phyloP scores from a whole-genome alignment of 1,140 invertebrate species.

The Scaptomyza graminum region DNA sequence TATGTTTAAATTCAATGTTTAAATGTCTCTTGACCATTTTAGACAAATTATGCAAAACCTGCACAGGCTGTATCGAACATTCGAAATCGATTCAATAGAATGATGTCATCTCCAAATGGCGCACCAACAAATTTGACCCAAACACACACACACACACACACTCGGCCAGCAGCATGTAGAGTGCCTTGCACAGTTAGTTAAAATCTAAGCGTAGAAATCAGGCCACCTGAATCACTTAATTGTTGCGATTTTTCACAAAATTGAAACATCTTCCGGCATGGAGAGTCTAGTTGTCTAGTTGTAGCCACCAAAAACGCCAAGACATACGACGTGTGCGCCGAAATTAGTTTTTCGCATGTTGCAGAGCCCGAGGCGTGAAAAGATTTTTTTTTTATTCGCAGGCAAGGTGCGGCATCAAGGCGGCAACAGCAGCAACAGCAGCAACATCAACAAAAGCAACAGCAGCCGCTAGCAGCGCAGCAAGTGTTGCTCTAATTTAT shows the following conservation, averaged over 20 bases:
- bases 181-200: slow-evolving; percentile 13
- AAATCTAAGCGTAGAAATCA: slow-evolving; percentile 52
- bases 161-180: neutral
- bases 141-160: neutral
- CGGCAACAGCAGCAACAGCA: slow-evolving; percentile 26
- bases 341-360: slow-evolving; percentile 81
- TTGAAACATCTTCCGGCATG: slow-evolving; percentile 79
- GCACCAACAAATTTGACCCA: slow-evolving; percentile 29
- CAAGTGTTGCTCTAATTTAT: slow-evolving; percentile 82
- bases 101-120: slow-evolving; percentile 61
- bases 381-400: slow-evolving; percentile 62
- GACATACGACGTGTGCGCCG: slow-evolving; percentile 77
- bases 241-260: slow-evolving; percentile 77
- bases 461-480: slow-evolving; percentile 46
- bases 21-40: slow-evolving; percentile 70
- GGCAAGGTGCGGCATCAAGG: slow-evolving; percentile 70
- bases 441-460: slow-evolving; percentile 30
- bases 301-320: slow-evolving; percentile 36
- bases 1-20: slow-evolving; percentile 56
- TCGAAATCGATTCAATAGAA: slow-evolving; percentile 28
- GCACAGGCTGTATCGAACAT: slow-evolving; percentile 11
- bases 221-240: slow-evolving; percentile 76
- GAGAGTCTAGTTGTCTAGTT: neutral
- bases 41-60: slow-evolving; percentile 74
- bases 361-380: slow-evolving; percentile 73